Percentiles rank a stretch among this genome's conserved stretches.
These are phyloP conservation scores for Styela clava DNA, from an alignment of 23 tunicate genomes.

Conservation along the genomic window DNA sequence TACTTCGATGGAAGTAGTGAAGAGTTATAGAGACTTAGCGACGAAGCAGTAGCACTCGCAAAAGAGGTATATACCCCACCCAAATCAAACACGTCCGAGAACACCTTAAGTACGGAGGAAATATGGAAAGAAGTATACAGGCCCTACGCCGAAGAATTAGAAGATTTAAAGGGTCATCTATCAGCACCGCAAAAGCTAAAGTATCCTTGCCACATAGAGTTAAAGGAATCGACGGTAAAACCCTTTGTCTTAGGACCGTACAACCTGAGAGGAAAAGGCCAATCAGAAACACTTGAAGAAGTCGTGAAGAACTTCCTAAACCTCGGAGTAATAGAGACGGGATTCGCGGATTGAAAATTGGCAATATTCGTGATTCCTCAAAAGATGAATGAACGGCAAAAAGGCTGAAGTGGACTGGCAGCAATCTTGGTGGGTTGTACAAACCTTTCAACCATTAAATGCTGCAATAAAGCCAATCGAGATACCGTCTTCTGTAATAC, in stretches of 20 bases:
- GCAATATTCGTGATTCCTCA: conserved; percentile 24
- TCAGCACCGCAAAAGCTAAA: neutral
- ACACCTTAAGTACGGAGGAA: neutral
- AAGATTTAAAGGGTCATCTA: conserved; percentile 16
- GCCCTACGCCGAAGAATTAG: neutral
- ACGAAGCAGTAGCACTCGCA: neutral
- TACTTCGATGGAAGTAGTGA: neutral
- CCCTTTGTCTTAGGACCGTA: conserved; percentile 4
- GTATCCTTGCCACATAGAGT: neutral
- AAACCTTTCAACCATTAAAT: neutral
- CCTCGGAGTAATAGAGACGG: conserved; percentile 19
- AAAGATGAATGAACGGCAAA: conserved; percentile 24
- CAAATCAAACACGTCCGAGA: neutral
- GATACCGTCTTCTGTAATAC: neutral
- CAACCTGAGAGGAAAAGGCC: neutral
- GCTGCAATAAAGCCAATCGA: neutral
- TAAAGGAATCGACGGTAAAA: neutral
- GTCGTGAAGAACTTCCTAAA: neutral
- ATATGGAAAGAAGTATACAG: neutral
- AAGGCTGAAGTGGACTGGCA: neutral
- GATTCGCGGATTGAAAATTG: neutral
- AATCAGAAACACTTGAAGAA: conserved; percentile 9
- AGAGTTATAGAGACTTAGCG: neutral
- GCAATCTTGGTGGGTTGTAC: neutral
- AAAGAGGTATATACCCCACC: neutral